Evolutionary conservation across 1,140 invertebrate genomes (phyloP).

Genomic region (Pogonomyrmex californicus): DNA sequence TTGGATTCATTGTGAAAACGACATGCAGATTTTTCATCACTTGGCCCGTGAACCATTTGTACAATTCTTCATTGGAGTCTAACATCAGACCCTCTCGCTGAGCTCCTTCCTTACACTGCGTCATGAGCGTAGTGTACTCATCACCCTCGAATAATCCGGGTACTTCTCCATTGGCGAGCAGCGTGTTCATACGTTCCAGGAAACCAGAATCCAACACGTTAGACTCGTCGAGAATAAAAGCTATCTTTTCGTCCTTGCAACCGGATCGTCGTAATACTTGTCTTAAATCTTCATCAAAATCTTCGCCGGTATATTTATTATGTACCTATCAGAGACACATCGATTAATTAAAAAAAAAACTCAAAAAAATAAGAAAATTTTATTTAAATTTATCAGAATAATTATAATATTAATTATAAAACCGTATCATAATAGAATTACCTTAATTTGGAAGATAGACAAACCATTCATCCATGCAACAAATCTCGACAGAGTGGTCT

Average conservation of each 20-base stretch:
- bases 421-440: constrained; percentile 71
- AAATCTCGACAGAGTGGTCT: constrained; percentile 99
- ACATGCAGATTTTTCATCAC: constrained; percentile 99
- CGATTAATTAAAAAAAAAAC: constrained; percentile 10
- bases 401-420: neutral
- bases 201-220: constrained; percentile 99
- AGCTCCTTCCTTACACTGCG: constrained; percentile 99
- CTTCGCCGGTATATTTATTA: constrained; percentile 99
- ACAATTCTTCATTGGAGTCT: constrained; percentile 99
- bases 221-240: constrained; percentile 99
- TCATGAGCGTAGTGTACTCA: constrained; percentile 99
- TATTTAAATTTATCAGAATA: neutral
- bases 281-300: constrained; percentile 99
- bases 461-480: constrained; percentile 99
- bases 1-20: constrained; percentile 99
- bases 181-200: constrained; percentile 99
- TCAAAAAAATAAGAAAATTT: too few relatives aligned
- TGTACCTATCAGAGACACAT: constrained; percentile 91
- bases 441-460: constrained; percentile 98
- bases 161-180: constrained; percentile 99
- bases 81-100: constrained; percentile 99
- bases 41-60: constrained; percentile 99
- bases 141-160: constrained; percentile 97
- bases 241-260: constrained; percentile 99
- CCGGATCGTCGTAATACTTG: constrained; percentile 97